These are phyloP conservation scores for Dasyprocta punctata DNA, from an alignment of 2,113 vertebrate species.

Conservation along the genomic window DNA sequence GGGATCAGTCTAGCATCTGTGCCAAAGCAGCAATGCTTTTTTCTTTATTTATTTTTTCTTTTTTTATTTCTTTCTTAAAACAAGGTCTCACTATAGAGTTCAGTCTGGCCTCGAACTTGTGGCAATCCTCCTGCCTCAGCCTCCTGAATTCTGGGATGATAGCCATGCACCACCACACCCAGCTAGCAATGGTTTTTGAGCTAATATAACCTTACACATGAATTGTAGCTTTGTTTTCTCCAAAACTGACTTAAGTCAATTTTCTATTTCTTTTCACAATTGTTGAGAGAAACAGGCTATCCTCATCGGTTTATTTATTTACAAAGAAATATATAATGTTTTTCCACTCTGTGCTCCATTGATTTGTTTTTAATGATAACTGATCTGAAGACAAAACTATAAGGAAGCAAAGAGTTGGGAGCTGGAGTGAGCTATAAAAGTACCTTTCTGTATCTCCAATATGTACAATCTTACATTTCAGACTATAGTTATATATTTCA, in stretches of 20 bases:
- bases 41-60: neutral
- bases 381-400: neutral
- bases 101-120: neutral
- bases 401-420: neutral
- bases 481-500: neutral
- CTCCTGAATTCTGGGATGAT: neutral
- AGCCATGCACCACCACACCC: neutral
- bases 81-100: neutral
- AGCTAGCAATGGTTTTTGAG: neutral
- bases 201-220: neutral
- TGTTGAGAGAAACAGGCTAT: neutral
- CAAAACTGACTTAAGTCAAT: neutral
- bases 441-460: neutral
- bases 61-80: neutral
- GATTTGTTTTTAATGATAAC: conserved; percentile 32
- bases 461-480: neutral
- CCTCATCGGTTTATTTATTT: neutral
- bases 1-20: neutral
- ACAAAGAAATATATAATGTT: neutral
- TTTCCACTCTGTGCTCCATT: neutral
- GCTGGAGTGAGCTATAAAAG: neutral
- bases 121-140: neutral
- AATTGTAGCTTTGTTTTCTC: neutral
- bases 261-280: conserved; percentile 43
- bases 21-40: neutral